These are phyloP conservation scores for Enteromius paludinosus DNA, from an alignment of 2,797 vertebrate genomes.

Conservation along the genomic window DNA sequence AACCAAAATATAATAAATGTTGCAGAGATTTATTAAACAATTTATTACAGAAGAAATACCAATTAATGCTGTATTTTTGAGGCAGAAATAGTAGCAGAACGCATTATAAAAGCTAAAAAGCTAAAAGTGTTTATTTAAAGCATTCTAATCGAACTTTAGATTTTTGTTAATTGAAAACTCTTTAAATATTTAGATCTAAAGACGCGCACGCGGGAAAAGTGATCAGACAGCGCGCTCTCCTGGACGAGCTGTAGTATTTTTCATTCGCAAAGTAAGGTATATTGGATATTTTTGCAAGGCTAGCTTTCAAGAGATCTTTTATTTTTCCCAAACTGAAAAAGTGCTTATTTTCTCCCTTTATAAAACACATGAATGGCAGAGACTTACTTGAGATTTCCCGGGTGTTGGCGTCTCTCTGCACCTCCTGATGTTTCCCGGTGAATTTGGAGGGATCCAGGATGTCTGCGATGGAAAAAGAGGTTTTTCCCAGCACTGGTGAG, in stretches of 20 bases:
- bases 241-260: background rate
- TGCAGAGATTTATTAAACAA: no score
- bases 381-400: constrained; percentile 56
- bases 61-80: no score
- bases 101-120: no score
- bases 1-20: no score
- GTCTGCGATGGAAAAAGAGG: constrained; percentile 75
- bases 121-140: background rate
- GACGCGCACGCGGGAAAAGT: background rate
- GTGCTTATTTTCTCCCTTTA: background rate
- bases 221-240: constrained; percentile 28
- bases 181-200: background rate
- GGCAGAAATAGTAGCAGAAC: no score
- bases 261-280: background rate
- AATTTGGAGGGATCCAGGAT: constrained; percentile 78
- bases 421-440: constrained; percentile 53
- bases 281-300: background rate
- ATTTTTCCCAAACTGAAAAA: background rate
- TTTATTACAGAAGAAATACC: no score
- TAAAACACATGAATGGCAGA: no score
- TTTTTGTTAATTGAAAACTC: background rate
- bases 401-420: background rate
- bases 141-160: background rate
- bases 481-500: constrained; percentile 43
- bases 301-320: background rate